These are phyloP conservation scores for Mesocentrotus franciscanus DNA, from an alignment of 53 echinoderm and acorn worm species.

Conservation along the genomic window DNA sequence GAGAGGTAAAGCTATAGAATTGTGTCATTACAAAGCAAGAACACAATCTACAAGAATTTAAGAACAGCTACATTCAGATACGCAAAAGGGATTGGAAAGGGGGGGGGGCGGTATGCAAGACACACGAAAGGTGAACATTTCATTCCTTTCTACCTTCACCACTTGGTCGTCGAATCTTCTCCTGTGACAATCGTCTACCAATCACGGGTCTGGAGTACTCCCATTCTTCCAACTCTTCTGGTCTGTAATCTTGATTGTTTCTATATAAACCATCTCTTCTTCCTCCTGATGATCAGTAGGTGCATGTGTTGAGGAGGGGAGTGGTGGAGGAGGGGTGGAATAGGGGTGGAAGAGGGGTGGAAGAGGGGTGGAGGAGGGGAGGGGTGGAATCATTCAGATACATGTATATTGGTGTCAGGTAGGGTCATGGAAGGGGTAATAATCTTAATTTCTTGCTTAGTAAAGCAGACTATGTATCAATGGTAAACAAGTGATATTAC, in stretches of 20 bases:
- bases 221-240: slow-evolving; percentile 50
- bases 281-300: slow-evolving; percentile 22
- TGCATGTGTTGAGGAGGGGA: background rate
- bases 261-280: slow-evolving; percentile 60
- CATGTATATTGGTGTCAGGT: background rate
- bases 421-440: background rate
- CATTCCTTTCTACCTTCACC: slow-evolving; percentile 60
- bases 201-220: slow-evolving; percentile 48
- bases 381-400: background rate
- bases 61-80: background rate
- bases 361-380: slow-evolving; percentile 19
- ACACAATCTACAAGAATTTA: background rate
- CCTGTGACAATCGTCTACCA: slow-evolving; percentile 52
- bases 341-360: background rate
- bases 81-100: background rate
- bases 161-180: slow-evolving; percentile 56
- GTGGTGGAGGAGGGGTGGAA: background rate
- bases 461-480: background rate
- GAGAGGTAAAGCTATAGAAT: background rate
- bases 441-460: background rate
- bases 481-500: background rate
- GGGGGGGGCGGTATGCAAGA: background rate
- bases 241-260: slow-evolving; percentile 57
- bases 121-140: background rate
- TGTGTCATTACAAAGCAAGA: background rate